phyloP scores from a whole-genome alignment of 2,113 vertebrate species.

The Irena cyanogastra region DNA sequence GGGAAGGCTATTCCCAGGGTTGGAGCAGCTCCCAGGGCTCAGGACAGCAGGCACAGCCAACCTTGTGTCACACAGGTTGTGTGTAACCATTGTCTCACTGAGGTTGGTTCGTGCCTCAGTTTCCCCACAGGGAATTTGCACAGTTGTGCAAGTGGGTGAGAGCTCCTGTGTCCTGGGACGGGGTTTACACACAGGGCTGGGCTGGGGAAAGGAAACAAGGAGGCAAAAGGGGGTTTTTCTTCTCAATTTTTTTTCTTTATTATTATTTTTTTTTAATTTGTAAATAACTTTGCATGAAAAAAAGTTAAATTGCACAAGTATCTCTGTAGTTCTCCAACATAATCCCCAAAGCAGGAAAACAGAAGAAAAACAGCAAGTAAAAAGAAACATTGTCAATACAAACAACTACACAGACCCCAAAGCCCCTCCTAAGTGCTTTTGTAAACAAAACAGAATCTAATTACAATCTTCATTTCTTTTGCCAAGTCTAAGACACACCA shows the following conservation, averaged over 20 bases:
- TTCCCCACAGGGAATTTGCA: neutral
- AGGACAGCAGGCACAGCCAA: fast-evolving
- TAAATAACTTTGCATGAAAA: conserved; percentile 69
- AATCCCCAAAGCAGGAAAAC: neutral
- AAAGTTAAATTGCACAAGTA: conserved; percentile 54
- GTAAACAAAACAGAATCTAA: neutral
- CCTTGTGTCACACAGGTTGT: neutral
- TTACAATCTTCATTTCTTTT: neutral
- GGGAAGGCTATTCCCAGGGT: neutral
- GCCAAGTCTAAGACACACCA: neutral
- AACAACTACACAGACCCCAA: neutral
- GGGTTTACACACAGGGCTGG: neutral
- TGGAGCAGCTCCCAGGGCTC: neutral
- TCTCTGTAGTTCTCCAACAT: conserved; percentile 18
- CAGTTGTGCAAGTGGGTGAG: fast-evolving
- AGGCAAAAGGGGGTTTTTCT: neutral
- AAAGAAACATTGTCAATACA: neutral
- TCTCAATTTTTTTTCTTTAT: neutral
- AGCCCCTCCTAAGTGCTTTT: neutral
- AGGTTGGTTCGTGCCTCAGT: neutral
- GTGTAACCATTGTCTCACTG: neutral
- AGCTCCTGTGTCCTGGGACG: neutral
- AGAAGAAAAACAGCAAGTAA: neutral
- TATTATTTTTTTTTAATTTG: conserved; percentile 9
- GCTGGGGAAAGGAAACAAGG: neutral